Evolutionary conservation across 1,140 invertebrate species (phyloP).

Genomic region (Macrostomum lignano): DNA sequence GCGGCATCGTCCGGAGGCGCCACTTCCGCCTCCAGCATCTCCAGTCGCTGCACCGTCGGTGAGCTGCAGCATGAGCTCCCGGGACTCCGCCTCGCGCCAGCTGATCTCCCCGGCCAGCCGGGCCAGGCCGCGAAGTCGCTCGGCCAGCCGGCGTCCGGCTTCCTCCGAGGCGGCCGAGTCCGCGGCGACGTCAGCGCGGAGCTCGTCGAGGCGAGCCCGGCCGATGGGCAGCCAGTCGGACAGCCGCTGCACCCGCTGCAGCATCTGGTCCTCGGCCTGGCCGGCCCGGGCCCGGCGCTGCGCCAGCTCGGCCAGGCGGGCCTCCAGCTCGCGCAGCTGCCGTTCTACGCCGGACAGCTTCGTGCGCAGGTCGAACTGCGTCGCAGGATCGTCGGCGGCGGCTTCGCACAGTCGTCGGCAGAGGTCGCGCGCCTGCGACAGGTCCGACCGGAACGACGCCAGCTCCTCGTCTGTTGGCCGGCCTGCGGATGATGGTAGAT

Average conservation of each 20-base stretch:
- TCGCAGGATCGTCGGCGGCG: conserved; percentile 59
- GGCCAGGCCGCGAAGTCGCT: too few relatives aligned
- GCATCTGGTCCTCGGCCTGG: conserved; percentile 12
- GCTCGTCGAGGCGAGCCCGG: conserved; percentile 44
- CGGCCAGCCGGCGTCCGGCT: too few relatives aligned
- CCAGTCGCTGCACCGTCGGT: conserved; percentile 72
- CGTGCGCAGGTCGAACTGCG: conserved; percentile 55
- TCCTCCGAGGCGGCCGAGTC: conserved; percentile 32
- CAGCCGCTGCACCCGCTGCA: conserved; percentile 37
- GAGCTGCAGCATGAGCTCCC: conserved; percentile 33
- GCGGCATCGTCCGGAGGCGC: too few relatives aligned
- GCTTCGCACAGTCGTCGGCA: conserved; percentile 55
- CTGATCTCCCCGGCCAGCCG: too few relatives aligned
- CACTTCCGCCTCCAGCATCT: too few relatives aligned
- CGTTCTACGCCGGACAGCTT: conserved; percentile 38
- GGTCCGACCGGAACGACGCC: too few relatives aligned
- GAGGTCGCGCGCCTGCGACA: conserved; percentile 56
- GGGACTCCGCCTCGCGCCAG: too few relatives aligned
- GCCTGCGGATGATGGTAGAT: too few relatives aligned
- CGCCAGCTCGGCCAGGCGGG: conserved; percentile 10
- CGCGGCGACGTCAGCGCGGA: too few relatives aligned
- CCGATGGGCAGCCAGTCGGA: conserved; percentile 36
- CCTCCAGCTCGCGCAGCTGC: too few relatives aligned
- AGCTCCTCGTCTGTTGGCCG: too few relatives aligned
- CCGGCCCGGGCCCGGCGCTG: conserved; percentile 12